phyloP scores from a whole-genome alignment of 2,888 invertebrate genomes.

The Leucoptera coffeella region DNA sequence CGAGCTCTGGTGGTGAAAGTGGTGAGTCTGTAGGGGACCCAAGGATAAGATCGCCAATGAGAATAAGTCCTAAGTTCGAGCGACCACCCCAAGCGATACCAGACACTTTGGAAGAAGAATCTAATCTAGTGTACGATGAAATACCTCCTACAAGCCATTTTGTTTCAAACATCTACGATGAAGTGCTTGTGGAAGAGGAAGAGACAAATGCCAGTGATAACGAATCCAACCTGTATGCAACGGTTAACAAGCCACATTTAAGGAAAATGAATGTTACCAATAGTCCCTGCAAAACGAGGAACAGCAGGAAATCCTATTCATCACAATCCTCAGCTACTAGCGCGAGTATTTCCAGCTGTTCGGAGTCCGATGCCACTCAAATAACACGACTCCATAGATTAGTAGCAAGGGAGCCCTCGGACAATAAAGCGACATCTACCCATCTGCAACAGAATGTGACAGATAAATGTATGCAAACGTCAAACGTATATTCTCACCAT shows the following conservation, averaged over 20 bases:
- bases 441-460: constrained; percentile 52
- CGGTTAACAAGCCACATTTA: constrained; percentile 36
- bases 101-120: constrained; percentile 42
- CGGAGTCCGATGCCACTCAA: constrained; percentile 49
- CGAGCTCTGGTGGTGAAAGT: constrained; percentile 57
- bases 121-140: constrained; percentile 30
- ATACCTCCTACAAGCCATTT: constrained; percentile 23
- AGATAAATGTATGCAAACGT: constrained; percentile 73
- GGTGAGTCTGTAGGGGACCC: constrained; percentile 52
- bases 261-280: constrained; percentile 46
- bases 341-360: constrained; percentile 48
- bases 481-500: constrained; percentile 36
- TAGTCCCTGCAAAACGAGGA: constrained; percentile 32
- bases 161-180: constrained; percentile 36
- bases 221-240: constrained; percentile 37
- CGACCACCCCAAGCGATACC: constrained; percentile 49
- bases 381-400: constrained; percentile 39
- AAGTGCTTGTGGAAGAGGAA: constrained; percentile 40
- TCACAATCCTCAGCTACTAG: constrained; percentile 47
- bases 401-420: constrained; percentile 26
- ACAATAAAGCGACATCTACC: constrained; percentile 42
- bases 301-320: constrained; percentile 32
- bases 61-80: constrained; percentile 12
- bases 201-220: constrained; percentile 34
- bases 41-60: constrained; percentile 16